A percentile compares a stretch with the other conserved stretches of the same genome.
Conservation (phyloP, 2,888 invertebrate species). For the Cerastoderma edule region DNA sequence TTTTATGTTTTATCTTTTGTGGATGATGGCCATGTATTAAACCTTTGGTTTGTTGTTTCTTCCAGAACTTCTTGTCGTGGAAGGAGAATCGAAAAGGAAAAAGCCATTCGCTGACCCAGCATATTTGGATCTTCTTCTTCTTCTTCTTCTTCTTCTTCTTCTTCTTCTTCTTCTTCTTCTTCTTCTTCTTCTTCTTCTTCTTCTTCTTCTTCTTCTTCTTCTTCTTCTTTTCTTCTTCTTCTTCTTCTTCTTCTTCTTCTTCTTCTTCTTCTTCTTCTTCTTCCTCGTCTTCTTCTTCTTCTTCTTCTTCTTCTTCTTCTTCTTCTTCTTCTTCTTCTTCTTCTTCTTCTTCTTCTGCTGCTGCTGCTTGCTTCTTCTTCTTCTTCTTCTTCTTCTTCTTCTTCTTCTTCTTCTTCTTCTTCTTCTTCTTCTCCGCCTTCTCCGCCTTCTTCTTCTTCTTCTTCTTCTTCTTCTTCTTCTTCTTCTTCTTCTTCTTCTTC, state of each 20-base stretch:
- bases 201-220: conserved; percentile 6
- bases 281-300: no score
- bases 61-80: no score
- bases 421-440: background rate
- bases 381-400: background rate
- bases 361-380: background rate
- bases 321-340: conserved; percentile 7
- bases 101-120: no score
- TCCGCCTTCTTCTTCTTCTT: background rate
- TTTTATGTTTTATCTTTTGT: no score
- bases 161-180: conserved; percentile 7
- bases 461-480: background rate
- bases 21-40: no score
- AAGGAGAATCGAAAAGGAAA: no score
- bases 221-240: conserved; percentile 17
- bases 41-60: no score
- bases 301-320: conserved; percentile 26
- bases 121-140: conserved; percentile 21
- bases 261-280: conserved; percentile 7
- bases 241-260: conserved; percentile 18
- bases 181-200: conserved; percentile 11
- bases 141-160: conserved; percentile 20
- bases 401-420: conserved; percentile 18
- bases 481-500: background rate
- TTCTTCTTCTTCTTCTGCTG: background rate